Evolutionary conservation across 2,888 invertebrate species (phyloP), one percentile per base, ranked within the genome.

Genomic region (Yponomeuta evonymella): DNA sequence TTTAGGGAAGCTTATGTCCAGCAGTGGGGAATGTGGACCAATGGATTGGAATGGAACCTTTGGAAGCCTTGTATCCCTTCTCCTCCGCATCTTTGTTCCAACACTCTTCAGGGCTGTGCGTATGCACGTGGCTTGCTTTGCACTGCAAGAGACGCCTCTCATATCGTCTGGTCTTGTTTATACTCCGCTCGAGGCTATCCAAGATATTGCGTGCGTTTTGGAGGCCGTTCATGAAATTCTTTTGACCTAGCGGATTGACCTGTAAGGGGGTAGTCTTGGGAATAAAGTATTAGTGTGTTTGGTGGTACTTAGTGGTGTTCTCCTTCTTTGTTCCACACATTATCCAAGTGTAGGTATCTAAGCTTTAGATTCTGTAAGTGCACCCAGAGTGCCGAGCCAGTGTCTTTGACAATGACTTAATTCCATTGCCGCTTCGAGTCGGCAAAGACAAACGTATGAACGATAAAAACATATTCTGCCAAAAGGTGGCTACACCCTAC

Each of bases 201-300:
- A 92, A 77, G 3, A 90, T 79, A 30, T 81, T 80, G 5, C 81
- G 79, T 6, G 86, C 84, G 73, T 89, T 89, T 68, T 81, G 81
- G 0, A 91, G 71, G 2, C 88, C 86, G 70, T 79, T 79, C 10
- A 81, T 70, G 62, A 87, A 86, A 75, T 83, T 83, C 71, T 84
- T 85, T 69, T 82, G 77, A 2, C 62, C 66, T 33, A 73, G 30
- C 51, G 69, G 10, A 48, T 74, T 71, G 71, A 71, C 71, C 73
- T 73, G 70, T 23, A 29, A 58, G 8, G 15, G 51, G 15, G 51
- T 58, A 15, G 12, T 15, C 15, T 58, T 2, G 4, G 43, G 8
- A 23, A 29, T 58, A 23, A 67, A 29, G 12, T 8, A 51, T 51
- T 51, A 51, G 12, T 58, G 1, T 1, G 5, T 15, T 8, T 43